Conservation (phyloP, 2,888 invertebrate genomes). For the Andrena trimmerana region DNA sequence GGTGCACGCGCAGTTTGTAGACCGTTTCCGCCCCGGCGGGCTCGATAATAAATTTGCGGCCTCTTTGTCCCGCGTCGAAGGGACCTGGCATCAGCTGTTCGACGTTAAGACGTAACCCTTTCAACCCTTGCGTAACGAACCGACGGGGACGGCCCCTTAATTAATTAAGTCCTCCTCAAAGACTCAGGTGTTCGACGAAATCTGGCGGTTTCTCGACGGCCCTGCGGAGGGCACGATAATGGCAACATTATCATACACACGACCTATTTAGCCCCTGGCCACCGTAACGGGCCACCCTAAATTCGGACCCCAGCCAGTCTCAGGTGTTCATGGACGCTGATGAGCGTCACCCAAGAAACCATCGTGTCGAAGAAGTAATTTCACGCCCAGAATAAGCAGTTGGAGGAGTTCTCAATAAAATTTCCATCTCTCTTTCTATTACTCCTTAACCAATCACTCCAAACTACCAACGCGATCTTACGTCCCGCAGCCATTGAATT, state of each 20-base stretch:
- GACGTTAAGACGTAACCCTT: conserved; percentile 77
- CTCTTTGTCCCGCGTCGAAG: conserved; percentile 51
- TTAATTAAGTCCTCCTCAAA: conserved; percentile 84
- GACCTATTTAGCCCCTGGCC: conserved; percentile 82
- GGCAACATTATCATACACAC: conserved; percentile 84
- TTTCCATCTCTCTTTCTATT: no score
- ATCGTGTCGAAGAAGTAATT: conserved; percentile 5
- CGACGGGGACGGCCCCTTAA: conserved; percentile 78
- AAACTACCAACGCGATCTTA: background rate
- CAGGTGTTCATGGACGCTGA: conserved; percentile 70
- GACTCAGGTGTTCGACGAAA: conserved; percentile 84
- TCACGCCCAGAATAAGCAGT: background rate
- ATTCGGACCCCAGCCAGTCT: conserved; percentile 70
- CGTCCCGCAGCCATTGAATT: background rate
- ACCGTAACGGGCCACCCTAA: conserved; percentile 71
- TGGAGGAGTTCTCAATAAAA: background rate
- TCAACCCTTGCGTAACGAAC: conserved; percentile 77
- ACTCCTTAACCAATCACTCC: background rate
- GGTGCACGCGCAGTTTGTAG: conserved; percentile 28
- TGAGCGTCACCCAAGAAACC: conserved; percentile 13
- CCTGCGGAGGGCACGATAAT: conserved; percentile 80
- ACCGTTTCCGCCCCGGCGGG: conserved; percentile 44
- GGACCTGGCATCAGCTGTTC: conserved; percentile 79
- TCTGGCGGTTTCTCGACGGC: conserved; percentile 77
- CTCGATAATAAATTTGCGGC: conserved; percentile 56